Evolutionary conservation across 2,113 vertebrate genomes (phyloP), one percentile per base, ranked within the genome.

Genomic region (Vanacampus margaritifer): DNA sequence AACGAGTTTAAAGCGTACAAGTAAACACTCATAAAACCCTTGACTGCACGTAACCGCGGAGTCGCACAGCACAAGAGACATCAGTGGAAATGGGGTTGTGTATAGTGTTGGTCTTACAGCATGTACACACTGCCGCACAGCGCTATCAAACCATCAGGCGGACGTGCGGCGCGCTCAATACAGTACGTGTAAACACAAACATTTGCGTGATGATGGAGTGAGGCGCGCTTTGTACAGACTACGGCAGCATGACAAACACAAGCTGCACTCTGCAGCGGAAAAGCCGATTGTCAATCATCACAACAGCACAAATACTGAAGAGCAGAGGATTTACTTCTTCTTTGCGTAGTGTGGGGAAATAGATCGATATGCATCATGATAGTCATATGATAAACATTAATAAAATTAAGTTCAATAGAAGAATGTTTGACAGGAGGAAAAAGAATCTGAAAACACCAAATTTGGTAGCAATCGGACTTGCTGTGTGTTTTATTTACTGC

Each of bases 101-200:
- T 24, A 24, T 61, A 24, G n/a, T 24, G 37, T 39, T 37, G 58
- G 58, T 56, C 13, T 26, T 17, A 28, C 24, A 56, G 24, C 53
- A 26, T 24, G 24, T 26, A 56, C 53, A 56, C 53, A 56, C 53
- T 28, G 24, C 53, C 24, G 13, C 24, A 28, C 53, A 1, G 1
- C 12, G 23, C 10, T 37, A 61, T 41, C 37, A 61, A 41, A 61
- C 35, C 59, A 8, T 61, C 37, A 61, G 59, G 37, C 59, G 12
- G 56, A 35, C 7, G 17, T 17, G 37, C 35, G 56, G 16, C 56
- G 6, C 46, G 37, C 35, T 39, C 58, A 12, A 61, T 28, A 26
- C 24, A 28, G 53, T 41, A 41, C 37, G 58, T n/a, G 58, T 41
- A 41, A 61, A 61, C 37, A 16, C 36, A 61, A 61, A 61, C 37